These are phyloP conservation scores for Gyrodactylus salaris DNA, from an alignment of 1,140 invertebrate species.

Conservation along the genomic window DNA sequence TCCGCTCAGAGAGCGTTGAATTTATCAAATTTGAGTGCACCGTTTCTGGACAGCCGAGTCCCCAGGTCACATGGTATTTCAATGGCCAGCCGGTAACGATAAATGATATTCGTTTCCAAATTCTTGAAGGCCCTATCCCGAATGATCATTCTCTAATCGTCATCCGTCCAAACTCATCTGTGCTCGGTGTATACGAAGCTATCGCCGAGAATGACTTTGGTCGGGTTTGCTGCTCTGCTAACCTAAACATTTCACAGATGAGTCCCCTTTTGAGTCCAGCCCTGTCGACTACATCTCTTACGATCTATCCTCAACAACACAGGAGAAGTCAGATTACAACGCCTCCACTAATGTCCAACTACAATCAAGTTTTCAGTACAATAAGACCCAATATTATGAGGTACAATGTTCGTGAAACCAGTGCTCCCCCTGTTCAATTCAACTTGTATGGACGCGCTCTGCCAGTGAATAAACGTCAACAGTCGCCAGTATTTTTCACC, in stretches of 20 bases:
- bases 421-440: background rate
- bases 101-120: background rate
- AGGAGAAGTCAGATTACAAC: background rate
- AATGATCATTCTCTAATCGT: background rate
- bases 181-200: background rate
- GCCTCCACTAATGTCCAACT: background rate
- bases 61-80: slow-evolving; percentile 39
- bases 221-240: background rate
- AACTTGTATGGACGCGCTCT: background rate
- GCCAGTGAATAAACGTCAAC: background rate
- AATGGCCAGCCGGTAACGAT: slow-evolving; percentile 24
- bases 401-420: background rate
- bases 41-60: slow-evolving; percentile 10
- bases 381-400: background rate
- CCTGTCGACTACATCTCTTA: background rate
- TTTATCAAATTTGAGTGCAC: background rate
- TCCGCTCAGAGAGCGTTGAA: background rate
- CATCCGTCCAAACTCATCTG: background rate
- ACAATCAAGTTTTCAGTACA: no score
- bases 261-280: background rate
- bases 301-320: background rate
- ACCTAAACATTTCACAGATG: background rate
- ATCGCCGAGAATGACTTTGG: background rate
- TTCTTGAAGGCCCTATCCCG: background rate
- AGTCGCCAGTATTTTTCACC: background rate